phyloP scores from a whole-genome alignment of 2,797 vertebrate genomes.

The Halcyon leucocephala region DNA sequence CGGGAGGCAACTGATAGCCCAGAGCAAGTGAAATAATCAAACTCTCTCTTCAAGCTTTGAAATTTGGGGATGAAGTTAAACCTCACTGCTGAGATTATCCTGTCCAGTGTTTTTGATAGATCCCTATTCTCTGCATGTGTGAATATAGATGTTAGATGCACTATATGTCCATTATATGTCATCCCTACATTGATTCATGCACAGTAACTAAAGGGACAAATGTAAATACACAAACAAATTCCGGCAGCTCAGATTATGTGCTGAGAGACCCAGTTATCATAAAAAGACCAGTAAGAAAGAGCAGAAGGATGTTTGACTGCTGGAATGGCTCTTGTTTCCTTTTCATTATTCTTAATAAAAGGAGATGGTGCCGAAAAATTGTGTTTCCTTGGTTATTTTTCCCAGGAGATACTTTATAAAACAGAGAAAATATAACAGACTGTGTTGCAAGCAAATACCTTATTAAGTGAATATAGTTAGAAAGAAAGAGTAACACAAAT shows the following conservation, averaged over 20 bases:
- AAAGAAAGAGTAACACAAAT: conserved; percentile 72
- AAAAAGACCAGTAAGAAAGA: conserved; percentile 68
- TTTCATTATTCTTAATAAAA: conserved; percentile 84
- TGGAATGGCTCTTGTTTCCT: conserved; percentile 76
- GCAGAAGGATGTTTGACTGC: conserved; percentile 72
- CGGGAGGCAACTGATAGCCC: neutral
- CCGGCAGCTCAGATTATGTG: neutral
- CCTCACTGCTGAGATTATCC: neutral
- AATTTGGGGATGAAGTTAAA: neutral
- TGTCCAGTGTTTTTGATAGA: neutral
- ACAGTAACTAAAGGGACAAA: neutral
- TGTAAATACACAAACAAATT: conserved; percentile 14
- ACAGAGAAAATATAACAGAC: conserved; percentile 67
- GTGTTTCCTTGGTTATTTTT: conserved; percentile 78
- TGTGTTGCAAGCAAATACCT: conserved; percentile 72
- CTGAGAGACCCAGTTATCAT: conserved; percentile 30
- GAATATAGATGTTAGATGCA: neutral
- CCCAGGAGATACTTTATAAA: conserved; percentile 80
- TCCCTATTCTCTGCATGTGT: neutral
- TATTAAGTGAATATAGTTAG: conserved; percentile 78
- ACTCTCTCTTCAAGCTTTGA: neutral
- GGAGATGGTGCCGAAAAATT: conserved; percentile 78
- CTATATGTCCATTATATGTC: neutral
- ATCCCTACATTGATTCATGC: neutral
- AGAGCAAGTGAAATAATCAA: conserved; percentile 1